Base-by-base conservation (phyloP, 2,113 vertebrate species). In the Syrmaticus mikado region DNA sequence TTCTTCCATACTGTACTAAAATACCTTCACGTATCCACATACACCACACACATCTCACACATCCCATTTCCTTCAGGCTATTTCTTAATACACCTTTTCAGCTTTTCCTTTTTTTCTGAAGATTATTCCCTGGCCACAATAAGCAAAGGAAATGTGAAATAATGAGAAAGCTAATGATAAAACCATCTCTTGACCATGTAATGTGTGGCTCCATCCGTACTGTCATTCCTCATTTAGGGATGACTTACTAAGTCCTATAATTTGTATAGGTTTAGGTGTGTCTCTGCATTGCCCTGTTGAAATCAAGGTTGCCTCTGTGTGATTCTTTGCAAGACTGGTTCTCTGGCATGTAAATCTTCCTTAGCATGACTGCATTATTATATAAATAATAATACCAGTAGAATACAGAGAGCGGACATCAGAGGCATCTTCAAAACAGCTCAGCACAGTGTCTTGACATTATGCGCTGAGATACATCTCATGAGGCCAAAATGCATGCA, bases 11-110 rank as follows among this genome's bases (percentile, higher is more conserved):
- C n/a, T 60, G 6, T 18, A 30, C 34, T 24, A 41, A 46, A 73
- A 36, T 11, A n/a, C 15, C 10, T 53, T 28, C 27, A 16, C 15
- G 5, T 17, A 53, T 53, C 52, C 52, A 53, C 27, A 53, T 53
- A 6, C 52, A 53, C 15, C 52, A 25, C 20, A 6, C 2, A 13
- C 2, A 27, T 3, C 2, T 53, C 24, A 10, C 6, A 11, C 10
- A 73, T 15, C 3, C 12, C 10, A 3, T 48, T 20, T 58, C 52
- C 55, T 52, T 53, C 28, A 48, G 25, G 6, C 17, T 7, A 8
- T 20, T 68, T 62, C 46, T 68, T 24, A 25, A 3, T 22, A 16
- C 20, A 6, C 10, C 30, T 52, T 8, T 38, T 67, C 6, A 32
- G 24, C 15, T 70, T 70, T 24, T 16, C 25, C 30, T 61, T 60